Base-by-base conservation (phyloP, 2,888 invertebrate genomes). In the Sturmia bella region DNA sequence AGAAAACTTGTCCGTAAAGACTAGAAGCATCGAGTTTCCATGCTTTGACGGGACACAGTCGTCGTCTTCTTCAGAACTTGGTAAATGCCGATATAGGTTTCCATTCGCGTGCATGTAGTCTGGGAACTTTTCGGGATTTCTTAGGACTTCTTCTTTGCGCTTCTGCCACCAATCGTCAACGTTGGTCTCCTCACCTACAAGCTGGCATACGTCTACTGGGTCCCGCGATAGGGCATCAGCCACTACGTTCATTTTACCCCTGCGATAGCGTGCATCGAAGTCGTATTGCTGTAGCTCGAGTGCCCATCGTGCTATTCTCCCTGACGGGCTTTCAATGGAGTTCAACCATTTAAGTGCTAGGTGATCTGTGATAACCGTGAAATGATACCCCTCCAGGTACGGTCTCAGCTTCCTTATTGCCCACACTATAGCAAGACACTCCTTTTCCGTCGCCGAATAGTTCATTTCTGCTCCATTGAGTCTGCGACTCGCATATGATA, bases 351-450 rank as follows among this genome's bases (percentile, higher is more conserved):
- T 80, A 7, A 84, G 32, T 0, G 83, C 73, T 2, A 48, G 50
- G 24, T 85, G 84, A 12, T 85, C 82, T 5, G 83, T 78, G 5
- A 84, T 75, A 0, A 84, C 75, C 0, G 48, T 84, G n/a, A 79
- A 76, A 0, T 19, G 17, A 12, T 79, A 83, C 2, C 75, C 75
- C 6, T 83, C 76, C 0, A 75, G 24, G 9, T 76, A 84, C 0
- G 59, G 48, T 13, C 82, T 13, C 50, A 84, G 27, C 17, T 84
- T 84, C 3, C 80, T 21, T 9, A 84, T 75, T 0, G 74, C 83
- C 76, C 73, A 84, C 0, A 82, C 15, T 3, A 79, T 73, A 0
- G 83, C 83, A 0, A 82, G 59, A 12, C 84, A 82, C 19, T 84
- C 84, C 24, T 83, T 70, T 15, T 83, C 79, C 1, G 80, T 82